Evolutionary conservation across 1,140 invertebrate species (phyloP).

Genomic region (Colletes latitarsis): DNA sequence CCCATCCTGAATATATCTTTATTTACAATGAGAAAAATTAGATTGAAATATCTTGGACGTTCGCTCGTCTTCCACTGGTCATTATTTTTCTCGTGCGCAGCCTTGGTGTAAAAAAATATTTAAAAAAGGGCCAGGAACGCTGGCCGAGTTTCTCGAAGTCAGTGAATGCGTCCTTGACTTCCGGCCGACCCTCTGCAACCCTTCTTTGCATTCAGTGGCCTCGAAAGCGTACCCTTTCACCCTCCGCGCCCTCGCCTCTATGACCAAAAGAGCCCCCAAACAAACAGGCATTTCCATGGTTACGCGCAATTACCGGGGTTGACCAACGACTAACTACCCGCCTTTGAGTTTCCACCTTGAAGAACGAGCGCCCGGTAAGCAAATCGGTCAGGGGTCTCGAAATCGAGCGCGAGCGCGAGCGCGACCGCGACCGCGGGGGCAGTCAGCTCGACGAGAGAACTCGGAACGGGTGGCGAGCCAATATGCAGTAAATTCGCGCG

Average conservation of each 20-base stretch:
- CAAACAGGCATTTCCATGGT: conserved; percentile 76
- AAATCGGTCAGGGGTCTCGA: conserved; percentile 63
- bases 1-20: neutral
- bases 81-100: neutral
- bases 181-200: conserved; percentile 67
- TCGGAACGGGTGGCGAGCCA: conserved; percentile 44
- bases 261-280: conserved; percentile 69
- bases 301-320: conserved; percentile 71
- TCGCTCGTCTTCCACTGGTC: neutral
- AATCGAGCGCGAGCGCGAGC: conserved; percentile 51
- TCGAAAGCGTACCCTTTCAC: conserved; percentile 62
- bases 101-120: neutral
- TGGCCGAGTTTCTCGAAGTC: conserved; percentile 66
- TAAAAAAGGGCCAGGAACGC: neutral
- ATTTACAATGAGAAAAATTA: neutral
- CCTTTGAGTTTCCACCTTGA: conserved; percentile 69
- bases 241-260: conserved; percentile 50
- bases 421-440: neutral
- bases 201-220: conserved; percentile 71
- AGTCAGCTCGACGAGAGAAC: conserved; percentile 6
- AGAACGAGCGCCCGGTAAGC: conserved; percentile 56
- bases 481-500: conserved; percentile 71
- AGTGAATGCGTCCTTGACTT: conserved; percentile 70
- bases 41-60: neutral
- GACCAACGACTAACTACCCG: conserved; percentile 68